phyloP scores from a whole-genome alignment of 2,797 vertebrate species.

The Melanogrammus aeglefinus region DNA sequence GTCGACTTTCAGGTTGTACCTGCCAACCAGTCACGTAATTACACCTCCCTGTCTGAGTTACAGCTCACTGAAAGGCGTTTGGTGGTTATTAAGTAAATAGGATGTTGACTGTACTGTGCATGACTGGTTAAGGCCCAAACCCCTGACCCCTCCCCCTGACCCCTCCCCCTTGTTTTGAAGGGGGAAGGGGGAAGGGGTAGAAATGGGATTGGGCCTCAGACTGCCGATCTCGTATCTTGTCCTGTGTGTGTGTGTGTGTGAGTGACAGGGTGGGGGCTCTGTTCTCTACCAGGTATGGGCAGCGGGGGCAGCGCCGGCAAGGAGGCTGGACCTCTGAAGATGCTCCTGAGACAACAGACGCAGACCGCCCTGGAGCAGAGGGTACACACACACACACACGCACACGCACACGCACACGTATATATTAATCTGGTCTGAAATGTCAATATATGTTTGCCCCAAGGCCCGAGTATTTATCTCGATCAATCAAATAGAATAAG shows the following conservation, averaged over 20 bases:
- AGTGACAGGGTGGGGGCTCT: conserved; percentile 42
- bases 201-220: not conserved
- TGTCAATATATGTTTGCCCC: not conserved
- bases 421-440: not conserved
- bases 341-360: conserved; percentile 94
- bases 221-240: not conserved
- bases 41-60: not conserved
- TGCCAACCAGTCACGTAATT: not conserved
- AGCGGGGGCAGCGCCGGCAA: conserved; percentile 95
- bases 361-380: conserved; percentile 94
- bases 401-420: too few species aligned
- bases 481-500: not conserved
- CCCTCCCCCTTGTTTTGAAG: too few species aligned
- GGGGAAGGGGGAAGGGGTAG: too few species aligned
- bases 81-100: conserved; percentile 6
- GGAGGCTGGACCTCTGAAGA: conserved; percentile 94
- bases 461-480: too few species aligned
- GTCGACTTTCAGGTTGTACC: not conserved
- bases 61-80: conserved; percentile 13
- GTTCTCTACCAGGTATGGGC: conserved; percentile 87
- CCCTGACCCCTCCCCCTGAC: too few species aligned
- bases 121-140: not conserved
- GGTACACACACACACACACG: conserved; percentile 71
- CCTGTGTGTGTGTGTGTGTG: conserved; percentile 16
- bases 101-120: conserved; percentile 5